Conservation (phyloP, 2,888 invertebrate species). For the Frankliniella fusca region DNA sequence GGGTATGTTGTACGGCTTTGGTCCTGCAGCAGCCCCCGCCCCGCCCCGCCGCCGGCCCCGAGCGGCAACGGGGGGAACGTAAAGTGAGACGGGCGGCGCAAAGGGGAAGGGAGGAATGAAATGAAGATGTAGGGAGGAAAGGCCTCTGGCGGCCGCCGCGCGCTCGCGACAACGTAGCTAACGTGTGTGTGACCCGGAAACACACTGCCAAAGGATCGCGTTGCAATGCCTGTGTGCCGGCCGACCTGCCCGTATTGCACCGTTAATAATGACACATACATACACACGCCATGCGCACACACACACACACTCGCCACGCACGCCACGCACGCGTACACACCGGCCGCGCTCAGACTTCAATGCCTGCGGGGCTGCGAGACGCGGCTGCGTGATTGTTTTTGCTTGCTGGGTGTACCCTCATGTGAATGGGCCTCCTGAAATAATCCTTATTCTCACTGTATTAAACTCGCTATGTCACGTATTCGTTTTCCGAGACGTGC, state of each 20-base stretch:
- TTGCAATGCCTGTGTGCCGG: background rate
- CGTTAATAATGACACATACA: conserved; percentile 12
- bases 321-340: background rate
- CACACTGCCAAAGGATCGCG: conserved; percentile 6
- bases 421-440: too few species aligned
- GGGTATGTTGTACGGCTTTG: too few species aligned
- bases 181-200: conserved; percentile 11
- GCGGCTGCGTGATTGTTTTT: too few species aligned
- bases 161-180: background rate
- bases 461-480: too few species aligned
- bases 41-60: too few species aligned
- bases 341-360: too few species aligned
- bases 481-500: too few species aligned
- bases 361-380: too few species aligned
- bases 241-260: background rate
- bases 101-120: background rate
- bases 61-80: background rate
- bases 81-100: too few species aligned
- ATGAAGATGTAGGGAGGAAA: background rate
- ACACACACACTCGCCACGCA: background rate
- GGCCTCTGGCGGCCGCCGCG: background rate
- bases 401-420: too few species aligned
- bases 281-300: background rate
- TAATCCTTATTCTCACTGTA: too few species aligned
- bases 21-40: too few species aligned